Base-by-base conservation (phyloP, 2,888 invertebrate genomes). In the Drosophila nigricruria region DNA sequence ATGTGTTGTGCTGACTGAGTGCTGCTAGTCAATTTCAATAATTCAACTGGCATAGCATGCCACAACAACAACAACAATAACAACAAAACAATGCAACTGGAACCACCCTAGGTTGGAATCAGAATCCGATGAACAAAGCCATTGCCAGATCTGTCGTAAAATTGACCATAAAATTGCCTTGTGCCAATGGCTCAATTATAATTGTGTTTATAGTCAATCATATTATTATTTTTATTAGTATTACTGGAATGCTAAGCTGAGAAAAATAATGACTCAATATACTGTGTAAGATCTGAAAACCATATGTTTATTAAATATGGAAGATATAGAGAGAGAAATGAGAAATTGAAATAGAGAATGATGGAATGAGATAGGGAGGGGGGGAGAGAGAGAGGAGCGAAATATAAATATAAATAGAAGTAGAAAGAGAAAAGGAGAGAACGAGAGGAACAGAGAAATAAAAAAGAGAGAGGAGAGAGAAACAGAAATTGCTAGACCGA, bases 11-110 rank as follows among this genome's bases (percentile, higher is more conserved):
- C 56, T 70, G 77, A 77, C 70, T 77, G 77, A 77, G 77, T 77
- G 78, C 78, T 73, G 62, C 63, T 66, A 68, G 84, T 84, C 84
- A 77, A 82, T 79, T 84, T 84, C 81, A 82, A 84, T 83, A 83
- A 82, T 84, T 84, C 85, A 83, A 74, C 60, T 73, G 38, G 38
- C 62, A 54, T 65, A 72, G 20, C 70, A 57, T 54, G 18, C 50
- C 42, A 38, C 36, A 56, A 25, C 38, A 38, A 8, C 23, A 36
- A 9, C 52, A 52, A 36, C 36, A 25, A n/a, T n/a, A 25, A n/a
- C n/a, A 61, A 62, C 70, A 66, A 71, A 59, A 36, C 53, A 53
- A 53, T 53, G 67, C 52, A 53, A 66, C 38, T 52, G 45, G n/a
- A 59, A 43, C 16, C 43, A 12, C 30, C 47, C 47, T 18, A 18